Percentiles rank a stretch among this genome's conserved stretches.
Evolutionary conservation across 2,797 vertebrate species (phyloP).

Genomic region (Myiothlypis coronata): DNA sequence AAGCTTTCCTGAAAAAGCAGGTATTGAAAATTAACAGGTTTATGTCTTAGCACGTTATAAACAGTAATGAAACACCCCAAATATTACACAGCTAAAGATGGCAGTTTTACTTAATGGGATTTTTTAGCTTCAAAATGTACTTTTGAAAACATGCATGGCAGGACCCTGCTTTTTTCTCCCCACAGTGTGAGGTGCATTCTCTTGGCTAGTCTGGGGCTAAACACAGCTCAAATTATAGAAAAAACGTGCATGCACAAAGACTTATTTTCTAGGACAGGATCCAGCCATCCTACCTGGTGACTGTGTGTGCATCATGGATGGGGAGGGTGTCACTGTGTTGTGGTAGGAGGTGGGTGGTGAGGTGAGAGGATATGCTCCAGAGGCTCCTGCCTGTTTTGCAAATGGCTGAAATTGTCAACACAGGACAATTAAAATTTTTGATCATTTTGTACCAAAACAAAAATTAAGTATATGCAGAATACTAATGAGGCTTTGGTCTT

Average conservation of each 20-base stretch:
- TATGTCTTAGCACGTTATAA: neutral
- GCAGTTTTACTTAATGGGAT: neutral
- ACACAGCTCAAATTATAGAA: neutral
- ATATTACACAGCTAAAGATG: neutral
- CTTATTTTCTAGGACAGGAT: neutral
- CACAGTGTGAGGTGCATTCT: neutral
- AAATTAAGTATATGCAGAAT: neutral
- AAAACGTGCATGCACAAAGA: neutral
- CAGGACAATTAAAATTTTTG: neutral
- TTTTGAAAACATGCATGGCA: neutral
- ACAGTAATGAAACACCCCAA: neutral
- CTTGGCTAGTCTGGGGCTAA: neutral
- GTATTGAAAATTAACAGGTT: neutral
- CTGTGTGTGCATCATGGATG: slow-evolving; percentile 97
- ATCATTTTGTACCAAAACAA: neutral
- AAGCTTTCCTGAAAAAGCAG: neutral
- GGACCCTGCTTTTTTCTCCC: neutral
- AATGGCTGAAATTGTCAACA: slow-evolving; percentile 72
- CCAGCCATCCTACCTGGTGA: slow-evolving; percentile 84
- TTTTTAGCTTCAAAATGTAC: neutral
- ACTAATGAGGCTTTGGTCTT: neutral
- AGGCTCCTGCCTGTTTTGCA: slow-evolving; percentile 79
- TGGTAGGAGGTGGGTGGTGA: slow-evolving; percentile 95
- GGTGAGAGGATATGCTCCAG: slow-evolving; percentile 91
- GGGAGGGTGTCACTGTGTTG: slow-evolving; percentile 90